phyloP scores from a whole-genome alignment of 1,140 invertebrate species.

The Cyclina sinensis region DNA sequence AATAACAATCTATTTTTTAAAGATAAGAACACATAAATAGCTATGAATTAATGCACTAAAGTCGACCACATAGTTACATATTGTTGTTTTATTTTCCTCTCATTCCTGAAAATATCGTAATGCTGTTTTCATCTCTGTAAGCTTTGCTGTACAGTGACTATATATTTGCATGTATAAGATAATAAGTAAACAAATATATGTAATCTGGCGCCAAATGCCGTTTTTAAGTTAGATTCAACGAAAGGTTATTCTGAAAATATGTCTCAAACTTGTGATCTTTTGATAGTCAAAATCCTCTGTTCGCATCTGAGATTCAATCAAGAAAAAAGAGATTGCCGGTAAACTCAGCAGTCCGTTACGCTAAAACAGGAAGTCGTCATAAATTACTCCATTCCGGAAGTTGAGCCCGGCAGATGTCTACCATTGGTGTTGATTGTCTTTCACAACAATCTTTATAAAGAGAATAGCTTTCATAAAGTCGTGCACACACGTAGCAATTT shows the following conservation, averaged over 20 bases:
- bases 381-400: slow-evolving; percentile 10
- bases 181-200: too few relatives aligned
- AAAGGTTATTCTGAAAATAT: neutral
- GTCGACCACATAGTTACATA: neutral
- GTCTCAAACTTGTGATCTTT: neutral
- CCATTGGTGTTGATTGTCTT: slow-evolving; percentile 14
- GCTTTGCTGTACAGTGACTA: too few relatives aligned
- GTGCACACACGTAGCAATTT: slow-evolving; percentile 55
- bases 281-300: neutral
- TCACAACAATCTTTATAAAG: slow-evolving; percentile 59
- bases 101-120: neutral
- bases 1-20: neutral
- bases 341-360: neutral
- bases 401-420: slow-evolving; percentile 42
- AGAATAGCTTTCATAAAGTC: slow-evolving; percentile 46
- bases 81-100: slow-evolving; percentile 1
- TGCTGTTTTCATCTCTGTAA: neutral
- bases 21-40: slow-evolving; percentile 5
- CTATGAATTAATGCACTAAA: neutral
- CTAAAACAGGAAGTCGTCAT: neutral
- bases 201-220: too few relatives aligned
- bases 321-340: slow-evolving; percentile 1
- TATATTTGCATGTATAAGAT: too few relatives aligned
- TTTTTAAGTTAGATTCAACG: too few relatives aligned
- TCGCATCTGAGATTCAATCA: neutral